Conservation (phyloP, 2,888 invertebrate species). For the Drosophila nigricruria region DNA sequence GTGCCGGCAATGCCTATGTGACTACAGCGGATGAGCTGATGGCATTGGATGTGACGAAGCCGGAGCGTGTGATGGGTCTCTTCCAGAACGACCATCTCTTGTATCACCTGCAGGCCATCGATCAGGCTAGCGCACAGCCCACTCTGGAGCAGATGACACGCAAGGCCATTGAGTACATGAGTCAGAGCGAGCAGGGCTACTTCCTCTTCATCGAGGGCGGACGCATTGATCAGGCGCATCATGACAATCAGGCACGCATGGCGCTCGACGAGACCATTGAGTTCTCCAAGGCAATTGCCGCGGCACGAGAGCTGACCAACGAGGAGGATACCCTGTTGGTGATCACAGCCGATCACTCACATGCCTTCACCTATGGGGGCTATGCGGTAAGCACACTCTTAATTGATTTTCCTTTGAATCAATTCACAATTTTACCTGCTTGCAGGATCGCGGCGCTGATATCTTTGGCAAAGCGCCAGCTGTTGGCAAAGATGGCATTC, state of each 20-base stretch:
- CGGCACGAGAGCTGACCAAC: slow-evolving; percentile 88
- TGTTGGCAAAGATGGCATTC: slow-evolving; percentile 86
- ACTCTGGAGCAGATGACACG: slow-evolving; percentile 93
- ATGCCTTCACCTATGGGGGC: slow-evolving; percentile 90
- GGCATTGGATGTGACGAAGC: slow-evolving; percentile 84
- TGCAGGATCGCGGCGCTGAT: slow-evolving; percentile 76
- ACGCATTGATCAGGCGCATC: slow-evolving; percentile 84
- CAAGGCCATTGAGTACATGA: slow-evolving; percentile 90
- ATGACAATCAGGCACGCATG: slow-evolving; percentile 79
- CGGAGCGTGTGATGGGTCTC: slow-evolving; percentile 89
- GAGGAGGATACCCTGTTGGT: slow-evolving; percentile 91
- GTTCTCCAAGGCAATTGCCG: slow-evolving; percentile 90
- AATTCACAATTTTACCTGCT: neutral
- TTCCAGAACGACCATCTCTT: slow-evolving; percentile 89
- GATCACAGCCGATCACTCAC: slow-evolving; percentile 93
- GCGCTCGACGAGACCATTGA: slow-evolving; percentile 87
- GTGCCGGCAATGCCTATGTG: slow-evolving; percentile 86
- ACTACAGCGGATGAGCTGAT: slow-evolving; percentile 86
- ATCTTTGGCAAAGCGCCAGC: slow-evolving; percentile 71
- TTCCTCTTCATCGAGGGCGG: slow-evolving; percentile 92
- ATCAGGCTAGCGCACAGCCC: slow-evolving; percentile 86
- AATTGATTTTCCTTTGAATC: neutral
- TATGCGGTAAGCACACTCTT: slow-evolving; percentile 87
- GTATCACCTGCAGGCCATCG: slow-evolving; percentile 88
- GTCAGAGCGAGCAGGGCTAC: slow-evolving; percentile 89